Percentiles rank a stretch among this genome's conserved stretches.
Evolutionary conservation across 1,140 invertebrate genomes (phyloP).

Genomic region (Augochlora pura): DNA sequence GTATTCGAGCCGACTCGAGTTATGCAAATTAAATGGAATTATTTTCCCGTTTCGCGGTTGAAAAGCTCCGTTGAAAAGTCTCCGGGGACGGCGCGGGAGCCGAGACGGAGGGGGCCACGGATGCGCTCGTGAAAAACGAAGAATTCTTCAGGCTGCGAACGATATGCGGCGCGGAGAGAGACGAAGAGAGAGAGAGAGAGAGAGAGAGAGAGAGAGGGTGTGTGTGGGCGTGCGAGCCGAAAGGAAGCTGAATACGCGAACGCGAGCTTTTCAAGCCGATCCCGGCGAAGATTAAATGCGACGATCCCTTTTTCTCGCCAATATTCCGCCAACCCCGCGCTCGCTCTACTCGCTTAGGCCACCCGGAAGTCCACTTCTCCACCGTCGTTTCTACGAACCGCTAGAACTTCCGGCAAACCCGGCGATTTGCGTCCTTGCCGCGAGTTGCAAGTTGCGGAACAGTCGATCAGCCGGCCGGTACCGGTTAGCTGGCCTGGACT

Average conservation of each 20-base stretch:
- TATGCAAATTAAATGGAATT: constrained; percentile 30
- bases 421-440: not conserved
- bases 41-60: constrained; percentile 13
- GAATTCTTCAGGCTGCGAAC: not conserved
- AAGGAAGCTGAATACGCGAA: not conserved
- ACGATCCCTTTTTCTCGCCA: not conserved
- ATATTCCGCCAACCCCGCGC: not conserved
- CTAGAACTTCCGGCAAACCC: not conserved
- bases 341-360: not conserved
- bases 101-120: not conserved
- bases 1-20: not conserved
- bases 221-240: not conserved
- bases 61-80: constrained; percentile 9
- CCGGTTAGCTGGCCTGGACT: too few species aligned
- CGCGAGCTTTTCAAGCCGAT: not conserved
- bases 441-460: too few species aligned
- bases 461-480: too few species aligned
- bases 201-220: not conserved
- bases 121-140: not conserved
- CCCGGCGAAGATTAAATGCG: constrained; percentile 8
- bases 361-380: not conserved
- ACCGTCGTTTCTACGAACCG: not conserved
- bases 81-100: not conserved
- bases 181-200: too few species aligned
- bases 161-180: not conserved